Evolutionary conservation across 1,140 invertebrate genomes (phyloP).

Genomic region (Neodiprion fabricii): DNA sequence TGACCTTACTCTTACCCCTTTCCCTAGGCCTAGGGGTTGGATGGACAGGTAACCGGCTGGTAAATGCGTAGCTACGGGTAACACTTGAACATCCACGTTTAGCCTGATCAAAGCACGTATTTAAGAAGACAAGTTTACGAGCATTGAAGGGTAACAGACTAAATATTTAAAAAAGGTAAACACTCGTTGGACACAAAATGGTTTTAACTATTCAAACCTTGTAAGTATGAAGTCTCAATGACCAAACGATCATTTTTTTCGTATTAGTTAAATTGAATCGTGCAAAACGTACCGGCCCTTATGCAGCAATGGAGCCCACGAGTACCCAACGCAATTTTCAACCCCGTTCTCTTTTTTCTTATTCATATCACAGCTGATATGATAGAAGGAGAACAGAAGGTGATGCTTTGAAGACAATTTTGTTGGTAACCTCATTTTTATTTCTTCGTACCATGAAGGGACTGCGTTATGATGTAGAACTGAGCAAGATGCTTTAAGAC

Average conservation of each 20-base stretch:
- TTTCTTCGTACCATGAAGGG: slow-evolving; percentile 87
- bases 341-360: slow-evolving; percentile 82
- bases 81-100: slow-evolving; percentile 65
- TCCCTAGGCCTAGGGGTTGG: slow-evolving; percentile 87
- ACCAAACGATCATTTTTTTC: slow-evolving; percentile 13
- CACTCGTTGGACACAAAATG: neutral
- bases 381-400: slow-evolving; percentile 87
- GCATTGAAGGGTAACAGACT: neutral
- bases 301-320: slow-evolving; percentile 85
- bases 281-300: slow-evolving; percentile 71
- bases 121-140: neutral
- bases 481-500: slow-evolving; percentile 70
- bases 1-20: slow-evolving; percentile 73
- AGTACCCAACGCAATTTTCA: slow-evolving; percentile 88
- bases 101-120: slow-evolving; percentile 54
- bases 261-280: slow-evolving; percentile 12
- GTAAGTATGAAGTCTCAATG: slow-evolving; percentile 19
- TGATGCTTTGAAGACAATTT: slow-evolving; percentile 81
- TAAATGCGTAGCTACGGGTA: slow-evolving; percentile 85
- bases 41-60: slow-evolving; percentile 88
- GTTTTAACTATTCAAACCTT: neutral
- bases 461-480: slow-evolving; percentile 83
- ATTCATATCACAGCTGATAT: slow-evolving; percentile 85
- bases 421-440: slow-evolving; percentile 86
- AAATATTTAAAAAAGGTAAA: neutral